Percentiles rank a stretch among this genome's conserved stretches.
These are phyloP conservation scores for Lithophane semibrunnea DNA, from an alignment of 2,888 invertebrate species.

Conservation along the genomic window DNA sequence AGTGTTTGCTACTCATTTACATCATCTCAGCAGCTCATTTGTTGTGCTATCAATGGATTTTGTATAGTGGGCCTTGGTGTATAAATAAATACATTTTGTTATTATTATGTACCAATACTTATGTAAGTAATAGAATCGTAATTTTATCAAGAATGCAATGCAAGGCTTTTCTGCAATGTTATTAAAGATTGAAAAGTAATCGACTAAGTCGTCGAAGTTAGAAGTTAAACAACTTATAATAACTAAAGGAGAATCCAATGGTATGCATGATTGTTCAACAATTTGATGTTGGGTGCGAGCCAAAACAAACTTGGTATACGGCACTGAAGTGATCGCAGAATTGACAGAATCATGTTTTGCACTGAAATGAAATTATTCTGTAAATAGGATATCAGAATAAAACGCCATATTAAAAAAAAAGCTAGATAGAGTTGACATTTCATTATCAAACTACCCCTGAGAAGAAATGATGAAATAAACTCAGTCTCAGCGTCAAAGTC, in stretches of 20 bases:
- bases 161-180: background rate
- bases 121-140: background rate
- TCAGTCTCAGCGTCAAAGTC: background rate
- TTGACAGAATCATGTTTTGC: slow-evolving; percentile 39
- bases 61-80: background rate
- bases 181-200: background rate
- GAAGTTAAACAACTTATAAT: slow-evolving; percentile 12
- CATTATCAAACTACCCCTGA: background rate
- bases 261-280: slow-evolving; percentile 38
- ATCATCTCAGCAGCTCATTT: background rate
- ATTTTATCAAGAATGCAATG: background rate
- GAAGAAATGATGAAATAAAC: background rate
- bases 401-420: background rate
- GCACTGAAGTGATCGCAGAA: slow-evolving; percentile 28
- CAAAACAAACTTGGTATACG: slow-evolving; percentile 49
- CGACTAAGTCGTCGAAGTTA: slow-evolving; percentile 10
- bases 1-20: background rate
- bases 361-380: background rate
- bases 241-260: slow-evolving; percentile 11
- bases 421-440: background rate
- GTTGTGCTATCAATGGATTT: background rate
- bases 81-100: background rate
- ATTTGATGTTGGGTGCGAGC: slow-evolving; percentile 50
- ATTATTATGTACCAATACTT: background rate
- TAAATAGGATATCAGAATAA: background rate